phyloP scores from a whole-genome alignment of 2,797 vertebrate species.

The Aeoliscus strigatus region DNA sequence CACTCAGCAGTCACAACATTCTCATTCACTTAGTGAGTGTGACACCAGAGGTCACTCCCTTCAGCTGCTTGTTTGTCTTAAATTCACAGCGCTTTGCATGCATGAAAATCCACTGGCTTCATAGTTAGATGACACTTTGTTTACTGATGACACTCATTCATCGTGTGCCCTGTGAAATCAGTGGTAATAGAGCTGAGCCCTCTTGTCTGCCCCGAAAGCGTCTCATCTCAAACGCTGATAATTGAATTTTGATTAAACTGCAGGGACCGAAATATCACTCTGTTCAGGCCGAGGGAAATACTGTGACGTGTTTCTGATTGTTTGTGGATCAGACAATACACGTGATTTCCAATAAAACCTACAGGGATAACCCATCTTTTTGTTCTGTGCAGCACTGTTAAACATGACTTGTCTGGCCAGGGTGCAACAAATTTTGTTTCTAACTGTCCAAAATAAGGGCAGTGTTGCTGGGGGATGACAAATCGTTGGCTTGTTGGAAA shows the following conservation, averaged over 20 bases:
- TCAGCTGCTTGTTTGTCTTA: no score
- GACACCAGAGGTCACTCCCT: no score
- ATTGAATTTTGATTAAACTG: constrained; percentile 54
- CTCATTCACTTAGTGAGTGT: no score
- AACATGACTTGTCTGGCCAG: constrained; percentile 58
- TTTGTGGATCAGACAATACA: constrained; percentile 39
- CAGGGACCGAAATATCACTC: constrained; percentile 34
- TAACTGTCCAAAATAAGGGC: constrained; percentile 50
- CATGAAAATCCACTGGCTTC: no score
- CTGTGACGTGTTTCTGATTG: constrained; percentile 36
- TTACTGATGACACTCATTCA: constrained; percentile 5
- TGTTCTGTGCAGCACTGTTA: constrained; percentile 45
- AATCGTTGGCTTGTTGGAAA: constrained; percentile 43
- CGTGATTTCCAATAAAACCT: constrained; percentile 36
- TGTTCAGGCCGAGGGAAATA: constrained; percentile 33
- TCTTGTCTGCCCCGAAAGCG: constrained; percentile 17
- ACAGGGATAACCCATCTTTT: constrained; percentile 37
- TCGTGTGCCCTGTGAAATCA: constrained; percentile 17
- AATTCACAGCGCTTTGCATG: not conserved
- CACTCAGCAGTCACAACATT: no score
- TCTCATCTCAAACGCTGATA: constrained; percentile 29
- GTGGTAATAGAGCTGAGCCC: constrained; percentile 8
- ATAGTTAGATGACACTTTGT: not conserved
- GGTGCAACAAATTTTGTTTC: constrained; percentile 49
- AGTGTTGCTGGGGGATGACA: constrained; percentile 27